A percentile compares a stretch with the other conserved stretches of the same genome.
These are phyloP conservation scores for Acomys russatus DNA, from an alignment of 2,797 vertebrate genomes.

Conservation along the genomic window DNA sequence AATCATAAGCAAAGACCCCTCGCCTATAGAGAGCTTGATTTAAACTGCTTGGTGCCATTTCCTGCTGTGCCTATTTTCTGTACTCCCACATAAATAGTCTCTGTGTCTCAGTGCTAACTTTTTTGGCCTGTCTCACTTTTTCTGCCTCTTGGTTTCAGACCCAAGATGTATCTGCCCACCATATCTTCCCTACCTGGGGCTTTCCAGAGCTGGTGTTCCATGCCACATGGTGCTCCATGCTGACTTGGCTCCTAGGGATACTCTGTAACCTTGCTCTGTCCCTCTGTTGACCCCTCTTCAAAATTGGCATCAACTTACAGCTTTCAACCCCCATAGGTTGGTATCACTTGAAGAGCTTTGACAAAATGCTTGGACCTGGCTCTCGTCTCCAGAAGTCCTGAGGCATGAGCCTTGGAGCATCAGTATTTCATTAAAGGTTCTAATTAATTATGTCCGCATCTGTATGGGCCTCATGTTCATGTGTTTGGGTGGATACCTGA, in stretches of 20 bases:
- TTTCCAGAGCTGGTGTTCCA: neutral
- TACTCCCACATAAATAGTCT: neutral
- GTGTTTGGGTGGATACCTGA: neutral
- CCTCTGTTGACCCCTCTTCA: neutral
- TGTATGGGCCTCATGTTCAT: neutral
- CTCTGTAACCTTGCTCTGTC: neutral
- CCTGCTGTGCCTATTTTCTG: neutral
- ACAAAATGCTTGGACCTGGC: neutral
- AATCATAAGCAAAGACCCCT: constrained; percentile 4
- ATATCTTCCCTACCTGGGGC: neutral
- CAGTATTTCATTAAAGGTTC: constrained; percentile 31
- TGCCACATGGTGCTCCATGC: neutral
- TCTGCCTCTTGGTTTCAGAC: neutral
- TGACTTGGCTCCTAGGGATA: neutral
- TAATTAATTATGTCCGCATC: neutral
- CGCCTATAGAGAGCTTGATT: neutral
- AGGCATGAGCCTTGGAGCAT: neutral
- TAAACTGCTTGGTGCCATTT: neutral
- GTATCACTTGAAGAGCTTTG: constrained; percentile 39
- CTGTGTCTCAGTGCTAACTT: neutral
- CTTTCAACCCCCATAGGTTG: neutral
- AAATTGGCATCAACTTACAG: neutral
- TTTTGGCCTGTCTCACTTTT: neutral
- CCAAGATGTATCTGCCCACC: neutral
- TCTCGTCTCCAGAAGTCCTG: constrained; percentile 19